phyloP scores from a whole-genome alignment of 2,113 vertebrate genomes.

The Xenopus tropicalis region DNA sequence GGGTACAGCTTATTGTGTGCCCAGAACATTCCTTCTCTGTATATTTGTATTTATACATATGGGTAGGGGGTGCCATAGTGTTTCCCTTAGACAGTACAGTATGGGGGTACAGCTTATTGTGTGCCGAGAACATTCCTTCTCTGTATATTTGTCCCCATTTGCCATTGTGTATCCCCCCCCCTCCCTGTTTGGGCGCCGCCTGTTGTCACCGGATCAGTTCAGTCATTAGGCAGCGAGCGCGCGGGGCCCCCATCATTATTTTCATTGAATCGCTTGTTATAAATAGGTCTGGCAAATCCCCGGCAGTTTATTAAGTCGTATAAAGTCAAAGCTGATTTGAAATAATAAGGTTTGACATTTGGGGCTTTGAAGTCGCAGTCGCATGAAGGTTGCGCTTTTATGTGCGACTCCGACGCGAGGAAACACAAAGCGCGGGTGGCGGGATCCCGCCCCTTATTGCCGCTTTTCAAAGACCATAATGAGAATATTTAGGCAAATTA shows the following conservation, averaged over 20 bases:
- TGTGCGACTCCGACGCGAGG: constrained; percentile 59
- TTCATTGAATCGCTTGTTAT: constrained; percentile 52
- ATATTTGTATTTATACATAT: no score
- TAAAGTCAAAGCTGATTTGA: constrained; percentile 64
- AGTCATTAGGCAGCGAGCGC: constrained; percentile 20
- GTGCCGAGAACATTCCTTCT: no score
- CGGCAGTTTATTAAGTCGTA: constrained; percentile 58
- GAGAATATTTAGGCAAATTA: constrained; percentile 54
- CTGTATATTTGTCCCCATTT: no score
- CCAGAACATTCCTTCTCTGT: no score
- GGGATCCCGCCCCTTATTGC: constrained; percentile 40
- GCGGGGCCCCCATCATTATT: constrained; percentile 49
- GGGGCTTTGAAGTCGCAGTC: constrained; percentile 59
- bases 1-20: no score
- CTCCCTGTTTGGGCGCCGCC: not conserved
- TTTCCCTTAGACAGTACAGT: no score
- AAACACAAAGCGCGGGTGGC: constrained; percentile 52
- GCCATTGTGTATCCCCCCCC: no score
- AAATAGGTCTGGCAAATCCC: constrained; percentile 58
- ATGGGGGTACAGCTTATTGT: no score
- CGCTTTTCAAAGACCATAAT: constrained; percentile 56
- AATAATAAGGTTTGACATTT: constrained; percentile 64
- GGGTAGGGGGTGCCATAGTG: no score
- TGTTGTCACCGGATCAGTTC: not conserved
- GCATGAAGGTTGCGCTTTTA: constrained; percentile 63